These are phyloP conservation scores for Melipona quadrifasciata DNA, from an alignment of 1,140 invertebrate species.

Conservation along the genomic window DNA sequence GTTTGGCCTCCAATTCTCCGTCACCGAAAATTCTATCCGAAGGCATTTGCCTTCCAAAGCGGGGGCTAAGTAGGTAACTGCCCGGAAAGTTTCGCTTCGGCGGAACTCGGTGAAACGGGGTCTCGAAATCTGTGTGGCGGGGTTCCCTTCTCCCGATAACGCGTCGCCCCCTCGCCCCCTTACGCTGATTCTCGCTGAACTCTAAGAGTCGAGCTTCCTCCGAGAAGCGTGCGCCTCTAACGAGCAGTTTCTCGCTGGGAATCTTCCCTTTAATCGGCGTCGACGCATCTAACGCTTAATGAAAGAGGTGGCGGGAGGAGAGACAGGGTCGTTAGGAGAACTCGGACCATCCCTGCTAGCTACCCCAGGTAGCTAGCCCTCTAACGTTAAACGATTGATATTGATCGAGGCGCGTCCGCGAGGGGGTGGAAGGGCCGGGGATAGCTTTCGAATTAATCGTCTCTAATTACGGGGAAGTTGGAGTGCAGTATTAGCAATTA, in stretches of 20 bases:
- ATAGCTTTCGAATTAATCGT: conserved; percentile 73
- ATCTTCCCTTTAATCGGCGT: conserved; percentile 54
- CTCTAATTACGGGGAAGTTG: conserved; percentile 72
- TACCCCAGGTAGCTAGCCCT: not conserved
- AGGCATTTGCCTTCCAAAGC: not conserved
- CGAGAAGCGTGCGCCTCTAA: not conserved
- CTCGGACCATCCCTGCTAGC: not conserved
- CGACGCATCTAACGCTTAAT: conserved; percentile 27
- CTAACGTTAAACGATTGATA: conserved; percentile 55
- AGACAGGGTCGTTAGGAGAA: not conserved
- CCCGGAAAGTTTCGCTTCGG: not conserved
- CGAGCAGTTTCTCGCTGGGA: conserved; percentile 14
- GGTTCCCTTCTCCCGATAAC: not conserved
- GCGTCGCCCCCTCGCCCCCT: too few relatives aligned
- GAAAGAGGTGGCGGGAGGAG: conserved; percentile 34
- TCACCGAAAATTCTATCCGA: not conserved
- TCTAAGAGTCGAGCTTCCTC: too few relatives aligned
- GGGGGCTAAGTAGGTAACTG: not conserved
- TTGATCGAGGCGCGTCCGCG: conserved; percentile 29
- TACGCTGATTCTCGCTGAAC: too few relatives aligned
- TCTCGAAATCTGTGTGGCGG: not conserved
- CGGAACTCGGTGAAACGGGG: not conserved
- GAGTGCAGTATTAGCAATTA: conserved; percentile 69
- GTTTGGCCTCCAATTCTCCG: not conserved
- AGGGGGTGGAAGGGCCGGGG: not conserved